Evolutionary conservation across 2,113 vertebrate genomes (phyloP).

Genomic region (Pithys albifrons): DNA sequence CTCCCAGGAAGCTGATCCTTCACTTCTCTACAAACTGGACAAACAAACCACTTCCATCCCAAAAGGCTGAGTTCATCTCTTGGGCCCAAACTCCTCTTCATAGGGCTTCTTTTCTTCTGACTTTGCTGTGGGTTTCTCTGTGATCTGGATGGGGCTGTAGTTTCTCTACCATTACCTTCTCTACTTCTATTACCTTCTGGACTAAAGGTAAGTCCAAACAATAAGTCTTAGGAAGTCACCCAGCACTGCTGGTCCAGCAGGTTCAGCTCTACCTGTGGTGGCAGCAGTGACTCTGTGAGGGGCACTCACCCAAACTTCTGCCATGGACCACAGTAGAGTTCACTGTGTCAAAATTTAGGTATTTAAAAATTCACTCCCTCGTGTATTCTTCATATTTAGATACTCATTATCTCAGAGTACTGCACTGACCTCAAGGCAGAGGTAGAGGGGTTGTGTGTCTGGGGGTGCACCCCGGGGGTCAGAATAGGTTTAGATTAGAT

Average conservation of each 20-base stretch:
- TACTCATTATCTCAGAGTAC: background rate
- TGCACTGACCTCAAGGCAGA: background rate
- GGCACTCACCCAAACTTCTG: background rate
- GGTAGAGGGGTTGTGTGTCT: background rate
- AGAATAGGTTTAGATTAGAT: background rate
- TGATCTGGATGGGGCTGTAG: background rate
- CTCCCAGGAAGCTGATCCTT: background rate
- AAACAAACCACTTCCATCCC: background rate
- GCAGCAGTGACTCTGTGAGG: background rate
- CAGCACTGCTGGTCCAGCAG: background rate
- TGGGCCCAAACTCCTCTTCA: background rate
- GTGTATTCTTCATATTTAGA: background rate
- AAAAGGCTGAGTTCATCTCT: rapidly evolving
- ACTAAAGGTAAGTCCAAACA: background rate
- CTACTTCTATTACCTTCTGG: background rate
- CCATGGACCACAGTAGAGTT: background rate
- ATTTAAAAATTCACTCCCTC: background rate
- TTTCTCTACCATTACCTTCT: background rate
- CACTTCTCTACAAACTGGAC: background rate
- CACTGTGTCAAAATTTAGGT: background rate
- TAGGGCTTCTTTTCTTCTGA: background rate
- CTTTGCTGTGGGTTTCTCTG: background rate
- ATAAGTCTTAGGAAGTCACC: background rate
- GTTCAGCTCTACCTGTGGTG: background rate
- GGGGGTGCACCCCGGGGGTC: background rate